These are phyloP conservation scores for Heterotilapia buettikoferi DNA, from an alignment of 2,113 vertebrate species.

Conservation along the genomic window DNA sequence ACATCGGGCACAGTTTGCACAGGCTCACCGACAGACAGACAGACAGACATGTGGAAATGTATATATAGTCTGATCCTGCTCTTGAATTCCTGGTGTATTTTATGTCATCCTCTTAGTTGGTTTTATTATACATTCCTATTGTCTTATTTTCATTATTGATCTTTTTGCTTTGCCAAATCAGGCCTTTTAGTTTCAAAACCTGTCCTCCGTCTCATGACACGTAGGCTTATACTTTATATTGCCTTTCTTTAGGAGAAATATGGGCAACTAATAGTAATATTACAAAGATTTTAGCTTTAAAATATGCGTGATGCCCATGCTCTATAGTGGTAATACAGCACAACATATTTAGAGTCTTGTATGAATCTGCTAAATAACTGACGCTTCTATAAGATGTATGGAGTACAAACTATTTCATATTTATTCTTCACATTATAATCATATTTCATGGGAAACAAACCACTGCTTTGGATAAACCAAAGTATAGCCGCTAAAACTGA, in stretches of 20 bases:
- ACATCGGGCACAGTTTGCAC: not conserved
- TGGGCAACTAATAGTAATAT: not conserved
- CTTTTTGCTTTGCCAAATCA: not conserved
- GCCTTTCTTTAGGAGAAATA: not conserved
- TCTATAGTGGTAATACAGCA: not conserved
- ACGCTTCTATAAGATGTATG: not conserved
- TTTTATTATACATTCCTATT: not conserved
- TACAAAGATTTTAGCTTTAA: not conserved
- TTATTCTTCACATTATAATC: not conserved
- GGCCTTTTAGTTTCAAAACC: not conserved
- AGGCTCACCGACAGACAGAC: not conserved
- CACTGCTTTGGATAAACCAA: not conserved
- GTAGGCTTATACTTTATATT: not conserved
- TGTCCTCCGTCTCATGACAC: not conserved
- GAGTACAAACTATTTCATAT: not conserved
- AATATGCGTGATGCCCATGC: not conserved
- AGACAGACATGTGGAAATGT: not conserved
- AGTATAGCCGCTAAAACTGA: not conserved
- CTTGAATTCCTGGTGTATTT: not conserved
- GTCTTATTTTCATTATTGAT: not conserved
- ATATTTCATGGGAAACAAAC: not conserved
- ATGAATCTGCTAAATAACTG: not conserved
- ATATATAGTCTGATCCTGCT: not conserved
- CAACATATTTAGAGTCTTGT: not conserved
- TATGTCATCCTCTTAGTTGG: not conserved